Base-by-base conservation (phyloP, 2,888 invertebrate genomes). In the Standfussiana lucernea region DNA sequence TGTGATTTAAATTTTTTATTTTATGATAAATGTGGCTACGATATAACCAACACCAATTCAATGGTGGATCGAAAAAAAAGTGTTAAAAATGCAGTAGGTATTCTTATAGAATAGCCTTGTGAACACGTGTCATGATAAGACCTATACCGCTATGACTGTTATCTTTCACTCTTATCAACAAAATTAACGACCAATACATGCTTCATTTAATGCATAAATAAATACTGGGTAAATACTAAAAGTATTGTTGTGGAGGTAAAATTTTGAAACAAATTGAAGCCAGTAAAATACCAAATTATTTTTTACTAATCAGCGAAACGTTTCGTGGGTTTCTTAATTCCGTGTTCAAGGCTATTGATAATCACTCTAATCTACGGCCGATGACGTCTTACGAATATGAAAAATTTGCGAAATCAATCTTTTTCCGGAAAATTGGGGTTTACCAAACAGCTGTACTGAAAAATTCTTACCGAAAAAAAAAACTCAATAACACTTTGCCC, bases 311-410 rank as follows among this genome's bases (percentile, higher is more conserved):
- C 37, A 15, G 5, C 15, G 28, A 56, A 45, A 61, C 59, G 15
- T 65, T 85, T 73, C 15, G 77, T 74, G 42, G 83, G 86, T 77
- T 83, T 83, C 82, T 71, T 83, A 83, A 83, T 85, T 35, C 64
- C 42, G 28, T 42, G 45, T 28, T 28, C 86, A 85, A 85, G 86
- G 83, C 62, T 72, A 56, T 32, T 47, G 18, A n/a, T 81, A 83
- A 82, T 82, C 68, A 40, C 71, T 10, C 2, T 82, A 40, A 84
- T 85, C 71, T 73, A 10, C 37, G 8, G 35, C 42, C 37, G 13
- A 56, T 82, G 73, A 85, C 83, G 86, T 82, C 68, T 42, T 65
- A 71, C 6, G 24, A 56, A 71, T 67, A 35, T 42, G 13, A 50
- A 50, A 15, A 8, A 32, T 62, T 40, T 53, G 28, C 2, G 7